Evolutionary conservation across 2,113 vertebrate species (phyloP).

Genomic region (Eublepharis macularius): DNA sequence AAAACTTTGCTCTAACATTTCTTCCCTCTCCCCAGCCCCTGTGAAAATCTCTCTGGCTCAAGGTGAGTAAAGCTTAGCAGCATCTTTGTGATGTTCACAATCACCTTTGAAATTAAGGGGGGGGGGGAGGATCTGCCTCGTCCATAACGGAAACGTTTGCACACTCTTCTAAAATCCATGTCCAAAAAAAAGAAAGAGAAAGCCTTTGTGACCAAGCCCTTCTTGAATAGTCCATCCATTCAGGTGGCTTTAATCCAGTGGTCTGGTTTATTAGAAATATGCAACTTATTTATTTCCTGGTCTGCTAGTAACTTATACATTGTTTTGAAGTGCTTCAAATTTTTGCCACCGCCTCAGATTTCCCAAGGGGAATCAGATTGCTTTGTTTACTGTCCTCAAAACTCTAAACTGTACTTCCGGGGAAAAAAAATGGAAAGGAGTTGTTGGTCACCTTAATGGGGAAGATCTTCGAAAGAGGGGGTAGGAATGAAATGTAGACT

Average conservation of each 20-base stretch:
- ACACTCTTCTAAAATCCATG: rapidly evolving
- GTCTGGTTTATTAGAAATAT: neutral
- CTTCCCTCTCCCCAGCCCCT: neutral
- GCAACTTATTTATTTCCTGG: neutral
- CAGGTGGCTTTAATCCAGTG: neutral
- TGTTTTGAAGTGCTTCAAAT: neutral
- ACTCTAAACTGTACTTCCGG: neutral
- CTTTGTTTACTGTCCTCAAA: constrained; percentile 59
- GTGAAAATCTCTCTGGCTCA: constrained; percentile 28
- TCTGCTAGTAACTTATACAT: no score
- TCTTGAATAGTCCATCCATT: no score
- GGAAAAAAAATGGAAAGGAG: constrained; percentile 2
- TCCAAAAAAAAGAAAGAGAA: no score
- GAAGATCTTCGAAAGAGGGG: constrained; percentile 26
- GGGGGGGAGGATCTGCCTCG: no score
- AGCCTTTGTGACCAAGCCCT: neutral
- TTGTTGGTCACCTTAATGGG: constrained; percentile 46
- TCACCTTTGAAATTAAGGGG: no score
- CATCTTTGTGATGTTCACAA: no score
- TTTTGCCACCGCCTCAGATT: neutral
- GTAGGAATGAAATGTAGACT: constrained; percentile 2
- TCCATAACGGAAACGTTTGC: rapidly evolving
- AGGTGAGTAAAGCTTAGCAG: constrained; percentile 58
- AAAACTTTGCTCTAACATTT: constrained; percentile 33
- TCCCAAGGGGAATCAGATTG: constrained; percentile 20